Evolutionary conservation across 2,113 vertebrate genomes (phyloP).

Genomic region (Phodopus roborovskii): DNA sequence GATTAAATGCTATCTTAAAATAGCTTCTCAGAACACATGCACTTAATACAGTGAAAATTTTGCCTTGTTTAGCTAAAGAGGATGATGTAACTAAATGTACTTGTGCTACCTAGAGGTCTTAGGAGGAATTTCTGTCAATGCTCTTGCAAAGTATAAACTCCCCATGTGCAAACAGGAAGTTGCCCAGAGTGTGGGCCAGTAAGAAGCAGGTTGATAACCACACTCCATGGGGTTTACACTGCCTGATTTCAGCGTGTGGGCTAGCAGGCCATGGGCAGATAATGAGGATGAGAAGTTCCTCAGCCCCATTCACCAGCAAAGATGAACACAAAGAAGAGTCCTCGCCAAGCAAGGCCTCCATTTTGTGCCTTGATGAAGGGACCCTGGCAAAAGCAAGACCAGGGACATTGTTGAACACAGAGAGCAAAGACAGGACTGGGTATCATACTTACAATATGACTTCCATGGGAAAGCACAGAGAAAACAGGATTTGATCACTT

Average conservation of each 20-base stretch:
- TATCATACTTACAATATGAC: fast-evolving
- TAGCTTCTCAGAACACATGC: not conserved
- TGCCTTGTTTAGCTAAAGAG: not conserved
- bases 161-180: not conserved
- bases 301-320: not conserved
- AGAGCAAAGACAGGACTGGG: fast-evolving
- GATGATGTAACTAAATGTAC: not conserved
- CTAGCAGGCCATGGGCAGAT: not conserved
- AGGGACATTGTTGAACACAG: fast-evolving
- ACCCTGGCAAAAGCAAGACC: not conserved
- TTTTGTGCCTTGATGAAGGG: fast-evolving
- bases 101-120: not conserved
- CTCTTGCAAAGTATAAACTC: not conserved
- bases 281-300: not conserved
- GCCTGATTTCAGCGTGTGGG: not conserved
- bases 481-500: not conserved
- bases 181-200: no score
- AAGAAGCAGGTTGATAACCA: not conserved
- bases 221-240: not conserved
- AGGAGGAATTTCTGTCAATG: not conserved
- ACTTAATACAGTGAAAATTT: not conserved
- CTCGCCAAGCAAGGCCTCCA: fast-evolving
- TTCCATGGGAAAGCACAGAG: not conserved
- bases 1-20: not conserved
- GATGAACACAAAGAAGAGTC: no score